These are phyloP conservation scores for Erannis defoliaria DNA, from an alignment of 2,888 invertebrate genomes.

Conservation along the genomic window DNA sequence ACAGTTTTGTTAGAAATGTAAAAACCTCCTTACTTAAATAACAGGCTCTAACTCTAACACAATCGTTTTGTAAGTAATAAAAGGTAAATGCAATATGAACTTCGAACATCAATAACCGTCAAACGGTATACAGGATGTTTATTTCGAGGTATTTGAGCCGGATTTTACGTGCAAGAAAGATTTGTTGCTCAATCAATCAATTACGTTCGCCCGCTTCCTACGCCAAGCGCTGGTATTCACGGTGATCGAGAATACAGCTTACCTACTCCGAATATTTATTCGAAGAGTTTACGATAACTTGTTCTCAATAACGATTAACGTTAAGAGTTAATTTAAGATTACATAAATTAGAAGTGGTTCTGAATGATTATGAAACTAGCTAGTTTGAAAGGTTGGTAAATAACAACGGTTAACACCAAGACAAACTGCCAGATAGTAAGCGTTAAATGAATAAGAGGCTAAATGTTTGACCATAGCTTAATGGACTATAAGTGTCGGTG, in stretches of 20 bases:
- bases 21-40: neutral
- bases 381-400: too few species aligned
- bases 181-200: constrained; percentile 43
- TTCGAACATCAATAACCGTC: constrained; percentile 47
- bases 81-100: constrained; percentile 43
- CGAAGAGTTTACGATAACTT: too few species aligned
- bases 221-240: constrained; percentile 4
- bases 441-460: too few species aligned
- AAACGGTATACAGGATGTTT: constrained; percentile 40
- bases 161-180: constrained; percentile 42
- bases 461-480: neutral
- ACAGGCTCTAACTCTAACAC: neutral
- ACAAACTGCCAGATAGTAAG: too few species aligned
- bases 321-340: too few species aligned
- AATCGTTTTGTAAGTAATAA: constrained; percentile 16
- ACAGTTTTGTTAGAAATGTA: neutral
- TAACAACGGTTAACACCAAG: too few species aligned
- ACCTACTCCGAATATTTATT: neutral
- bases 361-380: too few species aligned
- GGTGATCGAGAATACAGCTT: constrained; percentile 6
- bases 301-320: too few species aligned
- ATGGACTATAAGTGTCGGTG: neutral
- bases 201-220: constrained; percentile 26
- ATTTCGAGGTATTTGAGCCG: constrained; percentile 36
- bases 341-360: too few species aligned